Evolutionary conservation across 2,888 invertebrate genomes (phyloP).

Genomic region (Patella ulyssiponensis): DNA sequence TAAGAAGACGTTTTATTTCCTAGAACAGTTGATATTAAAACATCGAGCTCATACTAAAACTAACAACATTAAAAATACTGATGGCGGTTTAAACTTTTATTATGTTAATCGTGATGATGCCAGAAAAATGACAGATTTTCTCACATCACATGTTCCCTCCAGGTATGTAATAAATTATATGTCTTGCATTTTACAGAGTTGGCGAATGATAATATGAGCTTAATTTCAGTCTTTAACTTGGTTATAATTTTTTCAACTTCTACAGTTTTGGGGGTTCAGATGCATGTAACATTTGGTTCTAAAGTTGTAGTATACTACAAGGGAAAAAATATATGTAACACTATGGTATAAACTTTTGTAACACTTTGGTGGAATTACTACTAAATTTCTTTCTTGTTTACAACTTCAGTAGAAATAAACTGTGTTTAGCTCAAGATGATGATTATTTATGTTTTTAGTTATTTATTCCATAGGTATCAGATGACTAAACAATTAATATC

Average conservation of each 20-base stretch:
- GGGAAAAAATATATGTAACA: too few relatives aligned
- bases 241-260: too few relatives aligned
- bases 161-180: slow-evolving; percentile 67
- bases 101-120: slow-evolving; percentile 91
- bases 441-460: background rate
- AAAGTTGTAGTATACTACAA: too few relatives aligned
- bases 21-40: slow-evolving; percentile 97
- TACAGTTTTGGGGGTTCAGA: too few relatives aligned
- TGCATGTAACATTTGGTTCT: too few relatives aligned
- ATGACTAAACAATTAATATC: slow-evolving; percentile 96
- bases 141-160: slow-evolving; percentile 89
- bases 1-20: slow-evolving; percentile 96
- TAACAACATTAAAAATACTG: slow-evolving; percentile 71
- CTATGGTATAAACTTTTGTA: too few relatives aligned
- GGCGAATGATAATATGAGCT: too few relatives aligned
- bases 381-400: too few relatives aligned
- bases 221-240: too few relatives aligned
- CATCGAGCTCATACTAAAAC: slow-evolving; percentile 84
- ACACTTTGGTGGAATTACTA: too few relatives aligned
- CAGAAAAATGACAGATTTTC: slow-evolving; percentile 94
- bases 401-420: background rate
- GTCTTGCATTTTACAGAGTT: too few relatives aligned
- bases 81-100: slow-evolving; percentile 96
- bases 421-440: background rate
- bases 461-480: slow-evolving; percentile 76